These are phyloP conservation scores for Mimumesa dahlbomi DNA, from an alignment of 2,888 invertebrate genomes.

Conservation along the genomic window DNA sequence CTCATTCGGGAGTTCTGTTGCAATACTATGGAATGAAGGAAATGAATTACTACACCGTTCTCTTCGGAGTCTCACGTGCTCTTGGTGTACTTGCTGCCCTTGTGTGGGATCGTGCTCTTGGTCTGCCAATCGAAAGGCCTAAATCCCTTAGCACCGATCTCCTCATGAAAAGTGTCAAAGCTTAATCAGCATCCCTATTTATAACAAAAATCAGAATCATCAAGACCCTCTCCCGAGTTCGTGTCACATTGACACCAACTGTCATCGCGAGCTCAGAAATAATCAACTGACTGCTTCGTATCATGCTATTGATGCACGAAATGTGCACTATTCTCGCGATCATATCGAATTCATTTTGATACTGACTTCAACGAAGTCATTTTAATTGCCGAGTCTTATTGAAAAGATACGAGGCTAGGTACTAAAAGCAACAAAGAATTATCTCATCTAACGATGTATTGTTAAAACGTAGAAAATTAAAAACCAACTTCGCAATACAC, in stretches of 20 bases:
- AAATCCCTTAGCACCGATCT: constrained; percentile 86
- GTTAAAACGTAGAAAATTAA: constrained; percentile 45
- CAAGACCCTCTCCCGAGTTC: constrained; percentile 27
- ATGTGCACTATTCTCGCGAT: constrained; percentile 20
- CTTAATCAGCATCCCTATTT: constrained; percentile 61
- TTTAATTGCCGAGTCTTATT: constrained; percentile 36
- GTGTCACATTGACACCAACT: constrained; percentile 40
- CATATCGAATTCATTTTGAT: constrained; percentile 45
- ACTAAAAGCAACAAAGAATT: constrained; percentile 45
- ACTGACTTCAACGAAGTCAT: constrained; percentile 45
- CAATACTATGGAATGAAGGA: constrained; percentile 93
- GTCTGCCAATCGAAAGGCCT: constrained; percentile 91
- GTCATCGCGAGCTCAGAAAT: constrained; percentile 33
- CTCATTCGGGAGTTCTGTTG: constrained; percentile 91
- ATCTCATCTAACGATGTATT: constrained; percentile 37
- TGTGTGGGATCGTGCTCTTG: constrained; percentile 91
- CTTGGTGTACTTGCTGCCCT: constrained; percentile 90
- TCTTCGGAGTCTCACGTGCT: constrained; percentile 94
- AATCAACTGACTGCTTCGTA: constrained; percentile 43
- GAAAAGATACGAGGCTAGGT: constrained; percentile 32
- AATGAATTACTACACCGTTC: constrained; percentile 94
- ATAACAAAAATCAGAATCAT: constrained; percentile 43
- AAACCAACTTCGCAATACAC: constrained; percentile 22
- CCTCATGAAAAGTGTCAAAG: constrained; percentile 77
- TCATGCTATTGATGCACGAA: constrained; percentile 34